phyloP scores from a whole-genome alignment of 2,113 vertebrate species.

The Prolemur simus region DNA sequence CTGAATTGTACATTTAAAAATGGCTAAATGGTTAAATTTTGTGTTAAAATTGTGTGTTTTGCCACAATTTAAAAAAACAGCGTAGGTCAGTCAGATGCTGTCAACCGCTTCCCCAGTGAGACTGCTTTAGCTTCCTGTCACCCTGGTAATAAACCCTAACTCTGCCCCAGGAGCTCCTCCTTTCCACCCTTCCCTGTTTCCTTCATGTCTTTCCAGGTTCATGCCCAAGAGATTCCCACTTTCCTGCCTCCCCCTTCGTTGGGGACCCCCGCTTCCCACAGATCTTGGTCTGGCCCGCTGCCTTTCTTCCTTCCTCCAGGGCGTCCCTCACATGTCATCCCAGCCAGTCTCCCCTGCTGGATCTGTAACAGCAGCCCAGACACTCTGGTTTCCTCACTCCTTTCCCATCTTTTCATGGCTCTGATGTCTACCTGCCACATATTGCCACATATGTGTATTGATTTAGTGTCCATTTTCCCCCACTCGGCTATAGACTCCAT shows the following conservation, averaged over 20 bases:
- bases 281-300: fast-evolving
- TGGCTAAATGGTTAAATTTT: neutral
- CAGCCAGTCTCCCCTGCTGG: neutral
- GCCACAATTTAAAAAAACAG: neutral
- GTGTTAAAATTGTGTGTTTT: neutral
- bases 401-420: neutral
- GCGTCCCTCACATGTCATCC: neutral
- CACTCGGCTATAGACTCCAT: fast-evolving
- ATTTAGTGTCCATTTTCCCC: neutral
- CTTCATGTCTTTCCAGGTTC: neutral
- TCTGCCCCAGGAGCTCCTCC: fast-evolving
- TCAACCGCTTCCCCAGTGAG: neutral
- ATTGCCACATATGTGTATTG: fast-evolving
- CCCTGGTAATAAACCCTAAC: fast-evolving
- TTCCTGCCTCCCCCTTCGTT: neutral
- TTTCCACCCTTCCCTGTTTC: neutral
- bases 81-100: too few species aligned
- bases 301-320: neutral
- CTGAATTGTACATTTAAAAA: neutral
- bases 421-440: neutral
- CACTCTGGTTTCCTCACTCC: too few species aligned
- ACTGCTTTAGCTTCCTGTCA: neutral
- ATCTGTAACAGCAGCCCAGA: neutral
- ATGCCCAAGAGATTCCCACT: neutral
- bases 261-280: neutral